These are phyloP conservation scores for Gadus macrocephalus DNA, from an alignment of 2,113 vertebrate species.

Conservation along the genomic window DNA sequence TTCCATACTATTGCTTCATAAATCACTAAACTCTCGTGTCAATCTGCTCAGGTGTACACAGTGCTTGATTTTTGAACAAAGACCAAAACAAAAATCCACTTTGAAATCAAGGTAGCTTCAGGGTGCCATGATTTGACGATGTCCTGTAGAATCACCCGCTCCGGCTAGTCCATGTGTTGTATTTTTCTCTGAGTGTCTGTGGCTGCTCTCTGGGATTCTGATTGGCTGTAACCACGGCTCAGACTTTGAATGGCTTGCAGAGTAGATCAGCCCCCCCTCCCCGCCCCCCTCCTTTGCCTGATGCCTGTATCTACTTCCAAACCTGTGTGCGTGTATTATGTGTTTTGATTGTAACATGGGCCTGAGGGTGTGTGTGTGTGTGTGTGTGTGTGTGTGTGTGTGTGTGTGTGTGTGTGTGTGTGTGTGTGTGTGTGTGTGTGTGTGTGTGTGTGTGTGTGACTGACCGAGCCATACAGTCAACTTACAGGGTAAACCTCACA, in stretches of 20 bases:
- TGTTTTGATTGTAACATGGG: slow-evolving; percentile 44
- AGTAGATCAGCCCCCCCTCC: slow-evolving; percentile 60
- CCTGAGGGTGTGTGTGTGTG: slow-evolving; percentile 35
- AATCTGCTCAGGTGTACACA: slow-evolving; percentile 64
- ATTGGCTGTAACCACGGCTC: slow-evolving; percentile 73
- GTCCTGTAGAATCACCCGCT: slow-evolving; percentile 59
- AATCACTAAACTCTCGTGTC: slow-evolving; percentile 73
- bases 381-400: slow-evolving; percentile 42
- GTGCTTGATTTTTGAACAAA: slow-evolving; percentile 53
- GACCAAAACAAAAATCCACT: slow-evolving; percentile 54
- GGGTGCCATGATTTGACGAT: slow-evolving; percentile 63
- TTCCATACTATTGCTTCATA: slow-evolving; percentile 72
- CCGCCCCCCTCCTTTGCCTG: slow-evolving; percentile 47
- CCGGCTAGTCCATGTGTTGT: slow-evolving; percentile 13
- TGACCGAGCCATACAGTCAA: slow-evolving; percentile 65
- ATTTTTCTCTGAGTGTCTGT: slow-evolving; percentile 56
- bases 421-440: slow-evolving; percentile 21
- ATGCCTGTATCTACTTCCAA: slow-evolving; percentile 72
- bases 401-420: slow-evolving; percentile 25
- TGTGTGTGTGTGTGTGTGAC: slow-evolving; percentile 55
- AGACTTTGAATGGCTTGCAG: slow-evolving; percentile 76
- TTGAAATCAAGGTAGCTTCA: slow-evolving; percentile 66
- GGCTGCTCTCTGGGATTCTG: slow-evolving; percentile 70
- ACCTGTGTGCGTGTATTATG: slow-evolving; percentile 65
- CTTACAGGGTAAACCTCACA: slow-evolving; percentile 71